Evolutionary conservation across 2,888 invertebrate genomes (phyloP).

Genomic region (Camptogramma bilineatum): DNA sequence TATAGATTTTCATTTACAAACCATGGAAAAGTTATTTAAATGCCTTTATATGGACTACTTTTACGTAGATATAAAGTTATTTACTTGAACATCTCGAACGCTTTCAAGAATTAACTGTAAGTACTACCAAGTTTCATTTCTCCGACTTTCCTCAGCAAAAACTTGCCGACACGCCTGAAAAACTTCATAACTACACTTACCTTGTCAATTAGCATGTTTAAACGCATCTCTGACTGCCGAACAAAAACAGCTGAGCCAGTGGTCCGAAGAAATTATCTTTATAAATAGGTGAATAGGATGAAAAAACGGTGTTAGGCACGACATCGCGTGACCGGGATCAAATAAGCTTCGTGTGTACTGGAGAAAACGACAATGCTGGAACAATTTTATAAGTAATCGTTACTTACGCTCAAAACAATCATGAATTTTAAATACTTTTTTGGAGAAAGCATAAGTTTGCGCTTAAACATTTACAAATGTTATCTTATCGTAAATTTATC

Average conservation of each 20-base stretch:
- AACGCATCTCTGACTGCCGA: conserved; percentile 54
- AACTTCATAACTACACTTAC: conserved; percentile 39
- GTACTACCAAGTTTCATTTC: conserved; percentile 19
- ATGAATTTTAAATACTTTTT: not conserved
- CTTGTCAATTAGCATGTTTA: conserved; percentile 56
- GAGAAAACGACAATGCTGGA: conserved; percentile 6
- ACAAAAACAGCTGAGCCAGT: conserved; percentile 65
- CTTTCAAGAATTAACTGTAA: conserved; percentile 18
- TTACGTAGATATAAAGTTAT: not conserved
- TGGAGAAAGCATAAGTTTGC: not conserved
- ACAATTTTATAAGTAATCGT: not conserved
- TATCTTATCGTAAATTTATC: too few relatives aligned
- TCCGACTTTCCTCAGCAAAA: conserved; percentile 37
- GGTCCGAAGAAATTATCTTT: conserved; percentile 80
- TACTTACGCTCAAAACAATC: not conserved
- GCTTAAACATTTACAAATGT: not conserved
- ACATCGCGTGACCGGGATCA: conserved; percentile 73
- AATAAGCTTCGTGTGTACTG: conserved; percentile 44
- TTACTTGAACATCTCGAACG: conserved; percentile 8
- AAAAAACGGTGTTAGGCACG: conserved; percentile 74
- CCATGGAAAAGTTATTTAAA: too few relatives aligned
- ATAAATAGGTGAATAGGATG: conserved; percentile 69
- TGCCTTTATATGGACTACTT: too few relatives aligned
- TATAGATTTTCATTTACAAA: not conserved
- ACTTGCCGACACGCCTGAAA: conserved; percentile 39